Evolutionary conservation across 2,888 invertebrate genomes (phyloP), one percentile per base, ranked within the genome.

Genomic region (Cephus nigrinus): DNA sequence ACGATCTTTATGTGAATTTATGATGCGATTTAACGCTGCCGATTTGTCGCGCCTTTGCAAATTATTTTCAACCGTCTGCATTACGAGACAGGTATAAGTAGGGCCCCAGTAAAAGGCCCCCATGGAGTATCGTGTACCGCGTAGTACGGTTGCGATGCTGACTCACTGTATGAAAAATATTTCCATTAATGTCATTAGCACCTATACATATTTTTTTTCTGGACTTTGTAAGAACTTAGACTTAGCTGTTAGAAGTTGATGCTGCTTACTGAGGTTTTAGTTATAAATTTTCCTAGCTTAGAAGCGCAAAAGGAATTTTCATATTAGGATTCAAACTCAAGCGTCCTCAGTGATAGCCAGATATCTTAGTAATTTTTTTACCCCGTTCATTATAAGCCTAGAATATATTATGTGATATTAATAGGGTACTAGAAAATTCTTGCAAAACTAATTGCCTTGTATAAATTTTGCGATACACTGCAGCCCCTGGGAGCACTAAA

Each of bases 341-440:
- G 93, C 93, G 93, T 93, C 93, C 93, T 93, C 93, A 93, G 93
- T 93, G 93, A 93, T 91, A 93, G 93, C 93, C 93, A 93, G 93
- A 92, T 93, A 93, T 93, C 93, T 93, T 93, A 93, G 92, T 93
- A 93, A 93, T 93, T 93, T 23, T 55, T 55, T 55, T 55, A 55
- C 2, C 15, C 9, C 23, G 55, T 55, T 55, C 23, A 23, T 55
- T 23, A 23, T 55, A 4, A 23, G 23, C 23, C 55, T 9, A 55
- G 9, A 55, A 55, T 9, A 55, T 5, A 5, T 55, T 23, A 2
- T 23, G 2, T 55, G 9, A 40, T 23, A 23, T 23, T 55, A 23
- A 55, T 55, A 23, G 5, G 55, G 1, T 15, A 23, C 23, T 40
- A 40, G 23, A 55, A 23, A 23, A 55, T 23, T 35, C 35, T 35